These are phyloP conservation scores for Gymnothorax javanicus DNA, from an alignment of 2,797 vertebrate genomes.

Conservation along the genomic window DNA sequence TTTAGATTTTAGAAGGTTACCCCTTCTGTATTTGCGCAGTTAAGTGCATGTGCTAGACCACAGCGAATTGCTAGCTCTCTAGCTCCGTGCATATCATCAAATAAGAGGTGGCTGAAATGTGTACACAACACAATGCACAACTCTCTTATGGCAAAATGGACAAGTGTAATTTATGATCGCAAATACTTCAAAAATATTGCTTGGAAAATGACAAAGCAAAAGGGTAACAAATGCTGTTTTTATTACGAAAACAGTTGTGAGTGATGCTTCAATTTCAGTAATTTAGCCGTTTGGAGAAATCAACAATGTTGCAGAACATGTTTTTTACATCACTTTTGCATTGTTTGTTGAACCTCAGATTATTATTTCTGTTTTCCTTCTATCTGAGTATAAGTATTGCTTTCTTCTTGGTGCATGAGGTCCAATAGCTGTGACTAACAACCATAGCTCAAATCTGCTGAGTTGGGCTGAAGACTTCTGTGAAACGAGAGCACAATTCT, in stretches of 20 bases:
- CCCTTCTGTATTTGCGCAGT: too few species aligned
- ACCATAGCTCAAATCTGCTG: constrained; percentile 38
- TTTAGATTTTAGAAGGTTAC: too few species aligned
- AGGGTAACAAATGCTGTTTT: too few species aligned
- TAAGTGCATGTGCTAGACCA: too few species aligned
- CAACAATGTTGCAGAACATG: constrained; percentile 15
- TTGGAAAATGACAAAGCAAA: too few species aligned
- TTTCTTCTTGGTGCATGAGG: constrained; percentile 38
- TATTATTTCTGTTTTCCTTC: constrained; percentile 50
- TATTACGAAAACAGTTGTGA: neutral
- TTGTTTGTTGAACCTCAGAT: constrained; percentile 53
- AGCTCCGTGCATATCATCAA: too few species aligned
- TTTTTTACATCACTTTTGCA: constrained; percentile 43
- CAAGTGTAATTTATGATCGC: too few species aligned
- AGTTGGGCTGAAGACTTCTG: constrained; percentile 24
- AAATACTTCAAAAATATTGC: too few species aligned
- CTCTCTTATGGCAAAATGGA: too few species aligned
- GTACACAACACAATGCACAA: too few species aligned
- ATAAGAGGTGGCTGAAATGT: too few species aligned
- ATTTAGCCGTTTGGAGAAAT: neutral
- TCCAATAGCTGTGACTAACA: constrained; percentile 48
- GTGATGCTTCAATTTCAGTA: neutral
- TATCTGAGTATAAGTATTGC: constrained; percentile 33
- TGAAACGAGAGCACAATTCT: constrained; percentile 8
- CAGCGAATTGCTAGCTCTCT: too few species aligned